A percentile compares a stretch with the other conserved stretches of the same genome.
These are phyloP conservation scores for Eupsittula cactorum DNA, from an alignment of 2,113 vertebrate species.

Conservation along the genomic window DNA sequence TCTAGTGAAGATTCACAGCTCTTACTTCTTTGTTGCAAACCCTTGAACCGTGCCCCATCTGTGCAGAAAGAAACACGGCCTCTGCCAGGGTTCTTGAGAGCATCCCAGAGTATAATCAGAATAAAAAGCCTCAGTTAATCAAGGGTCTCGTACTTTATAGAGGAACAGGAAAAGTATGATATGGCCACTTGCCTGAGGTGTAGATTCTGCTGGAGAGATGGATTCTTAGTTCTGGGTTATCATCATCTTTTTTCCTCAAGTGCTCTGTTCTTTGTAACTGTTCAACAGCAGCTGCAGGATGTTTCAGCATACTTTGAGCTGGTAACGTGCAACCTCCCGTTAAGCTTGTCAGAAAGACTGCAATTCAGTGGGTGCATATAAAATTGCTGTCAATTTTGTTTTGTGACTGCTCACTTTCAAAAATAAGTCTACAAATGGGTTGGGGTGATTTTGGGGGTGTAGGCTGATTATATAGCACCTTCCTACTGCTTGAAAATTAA, in stretches of 20 bases:
- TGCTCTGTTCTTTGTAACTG: not conserved
- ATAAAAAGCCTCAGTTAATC: not conserved
- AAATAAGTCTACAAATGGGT: not conserved
- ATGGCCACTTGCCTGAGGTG: not conserved
- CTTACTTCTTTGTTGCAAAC: not conserved
- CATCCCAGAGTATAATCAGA: not conserved
- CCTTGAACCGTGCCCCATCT: not conserved
- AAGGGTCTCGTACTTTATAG: not conserved
- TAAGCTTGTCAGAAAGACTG: not conserved
- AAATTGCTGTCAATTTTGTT: not conserved
- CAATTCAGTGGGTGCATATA: accelerated
- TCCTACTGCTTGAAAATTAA: not conserved
- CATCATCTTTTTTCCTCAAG: too few species aligned
- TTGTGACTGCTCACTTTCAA: not conserved
- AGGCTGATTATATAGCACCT: not conserved
- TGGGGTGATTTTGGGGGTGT: not conserved
- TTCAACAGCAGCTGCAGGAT: not conserved
- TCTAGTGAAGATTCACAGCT: not conserved
- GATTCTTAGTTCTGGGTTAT: not conserved
- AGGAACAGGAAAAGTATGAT: not conserved
- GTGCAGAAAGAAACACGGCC: accelerated
- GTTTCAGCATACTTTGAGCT: not conserved
- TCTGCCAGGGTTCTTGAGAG: not conserved
- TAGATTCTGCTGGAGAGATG: not conserved
- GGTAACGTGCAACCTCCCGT: not conserved